Evolutionary conservation across 2,888 invertebrate species (phyloP), one percentile per base, ranked within the genome.

Genomic region (Nysson spinosus): DNA sequence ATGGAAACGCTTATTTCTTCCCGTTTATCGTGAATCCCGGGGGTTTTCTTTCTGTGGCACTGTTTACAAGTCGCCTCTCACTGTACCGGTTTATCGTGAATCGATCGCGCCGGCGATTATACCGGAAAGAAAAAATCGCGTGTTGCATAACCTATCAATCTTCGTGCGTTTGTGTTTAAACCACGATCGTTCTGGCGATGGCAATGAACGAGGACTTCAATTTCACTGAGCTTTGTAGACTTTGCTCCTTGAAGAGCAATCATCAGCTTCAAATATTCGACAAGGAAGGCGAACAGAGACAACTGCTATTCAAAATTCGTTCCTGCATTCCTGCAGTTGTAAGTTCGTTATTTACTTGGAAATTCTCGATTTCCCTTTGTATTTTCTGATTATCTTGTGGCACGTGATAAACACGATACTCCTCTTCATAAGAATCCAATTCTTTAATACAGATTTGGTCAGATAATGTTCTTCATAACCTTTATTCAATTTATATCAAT

Each of bases 231-330:
- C 89, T 93, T 77, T 93, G 93, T 86, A 89, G 93, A 83, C 89
- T 93, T 74, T 93, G 93, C 86, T 91, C 92, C 77, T 88, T 93
- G 77, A 92, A 92, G 87, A 91, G 91, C 83, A 92, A 91, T 70
- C 91, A 92, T 75, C 89, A 92, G 85, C 89, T 93, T 77, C 91
- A 92, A 85, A 91, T 93, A 83, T 93, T 93, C 85, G 93, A 92
- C 83, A 92, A 92, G 85, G 92, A 92, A 85, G 91, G 92, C 49
- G 93, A 93, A 84, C 92, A 92, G 85, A 88, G 92, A 76, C 92
- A 93, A 87, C 88, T 93, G 74, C 88, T 92, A 58, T 92, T 92
- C 85, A 93, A 93, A 85, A 89, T 93, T 82, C 90, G 92, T 82
- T 91, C 92, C 78, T 90, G 92, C 81, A 88, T 93, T 84, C 92